Evolutionary conservation across 1,140 invertebrate species (phyloP), one percentile per base, ranked within the genome.

Genomic region (Temnothorax longispinosus): DNA sequence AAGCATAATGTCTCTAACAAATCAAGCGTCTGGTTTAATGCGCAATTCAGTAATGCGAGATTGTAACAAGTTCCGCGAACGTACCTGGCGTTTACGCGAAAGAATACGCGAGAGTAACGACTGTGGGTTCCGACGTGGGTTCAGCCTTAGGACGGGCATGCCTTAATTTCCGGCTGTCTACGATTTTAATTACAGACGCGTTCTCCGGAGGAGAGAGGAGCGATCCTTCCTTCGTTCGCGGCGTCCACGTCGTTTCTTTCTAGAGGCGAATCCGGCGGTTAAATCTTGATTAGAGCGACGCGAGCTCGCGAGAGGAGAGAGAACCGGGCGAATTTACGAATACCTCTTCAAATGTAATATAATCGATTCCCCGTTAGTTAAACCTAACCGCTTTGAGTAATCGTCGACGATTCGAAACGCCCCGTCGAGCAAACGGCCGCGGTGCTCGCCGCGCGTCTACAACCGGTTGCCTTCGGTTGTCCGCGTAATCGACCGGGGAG

Each of bases 171-270:
- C 78, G 35, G 47, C 50, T 71, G 50, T 81, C 78, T 81, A 56
- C 50, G 50, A 71, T 71, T 81, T 81, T 81, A 81, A 81, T 81
- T 81, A 44, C 52, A 67, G 50, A 54, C 50, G 21, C 11, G 8
- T 32, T 81, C 47, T 81, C 21, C 27, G n/a, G 5, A 15, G 18
- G 13, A 41, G 15, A 81, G 35, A 35, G 11, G 27, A 18, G n/a
- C 2, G 74, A 60, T 60, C 27, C 38, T 44, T 60, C 27, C 38
- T 44, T 77, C n/a, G 74, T 38, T 5, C 38, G 21, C 74, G 21
- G 56, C 41, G 15, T 27, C 15, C 74, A 50, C 76, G 47, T 41
- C 50, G 47, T 81, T 65, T 54, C 47, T 67, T 56, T 41, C 7
- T 27, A 4, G 21, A 71, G 21, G 50, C 38, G 5, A 78, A 62